phyloP scores from a whole-genome alignment of 2,113 vertebrate species.

The Odobenus rosmarus region DNA sequence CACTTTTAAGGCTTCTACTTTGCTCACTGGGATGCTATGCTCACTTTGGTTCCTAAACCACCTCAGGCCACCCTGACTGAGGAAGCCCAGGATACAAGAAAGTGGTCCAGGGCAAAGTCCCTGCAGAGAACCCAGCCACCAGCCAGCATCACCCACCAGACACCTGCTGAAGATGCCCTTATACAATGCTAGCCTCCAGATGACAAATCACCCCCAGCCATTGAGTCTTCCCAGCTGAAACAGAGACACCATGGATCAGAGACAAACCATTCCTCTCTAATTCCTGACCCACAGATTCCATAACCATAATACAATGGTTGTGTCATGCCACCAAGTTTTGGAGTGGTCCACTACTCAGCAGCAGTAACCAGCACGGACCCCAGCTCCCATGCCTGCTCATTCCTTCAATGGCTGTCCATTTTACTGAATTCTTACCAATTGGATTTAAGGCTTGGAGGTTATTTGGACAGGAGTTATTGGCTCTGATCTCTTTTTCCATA shows the following conservation, averaged over 20 bases:
- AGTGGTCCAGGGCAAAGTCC: not conserved
- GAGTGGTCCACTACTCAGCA: not conserved
- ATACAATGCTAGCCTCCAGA: not conserved
- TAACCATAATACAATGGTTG: not conserved
- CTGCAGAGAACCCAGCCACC: not conserved
- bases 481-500: constrained; percentile 42
- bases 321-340: not conserved
- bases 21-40: not conserved
- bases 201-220: not conserved
- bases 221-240: not conserved
- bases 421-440: not conserved
- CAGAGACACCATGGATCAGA: not conserved
- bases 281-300: not conserved
- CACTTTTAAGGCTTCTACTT: not conserved
- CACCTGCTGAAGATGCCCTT: not conserved
- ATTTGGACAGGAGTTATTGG: constrained; percentile 33
- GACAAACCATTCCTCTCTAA: not conserved
- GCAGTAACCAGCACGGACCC: not conserved
- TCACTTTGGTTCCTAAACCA: not conserved
- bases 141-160: not conserved
- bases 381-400: not conserved
- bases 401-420: not conserved
- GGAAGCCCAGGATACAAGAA: not conserved
- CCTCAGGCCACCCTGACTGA: not conserved
- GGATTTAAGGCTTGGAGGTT: not conserved